phyloP scores from a whole-genome alignment of 2,113 vertebrate genomes.

The Platycercus adscitus region DNA sequence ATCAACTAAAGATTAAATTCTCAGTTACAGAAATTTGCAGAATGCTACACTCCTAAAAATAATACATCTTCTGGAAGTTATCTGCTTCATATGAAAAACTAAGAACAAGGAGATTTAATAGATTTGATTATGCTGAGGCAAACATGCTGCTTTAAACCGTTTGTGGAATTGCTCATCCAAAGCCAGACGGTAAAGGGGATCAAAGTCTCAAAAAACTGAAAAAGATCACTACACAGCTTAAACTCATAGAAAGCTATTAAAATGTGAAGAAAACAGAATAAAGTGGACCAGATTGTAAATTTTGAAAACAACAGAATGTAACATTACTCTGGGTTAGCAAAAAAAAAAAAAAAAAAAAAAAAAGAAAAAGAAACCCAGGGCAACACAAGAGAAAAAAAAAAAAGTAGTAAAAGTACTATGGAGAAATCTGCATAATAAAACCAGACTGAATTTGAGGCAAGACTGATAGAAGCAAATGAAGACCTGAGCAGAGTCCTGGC shows the following conservation, averaged over 20 bases:
- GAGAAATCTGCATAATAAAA: background rate
- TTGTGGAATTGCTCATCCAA: conserved; percentile 1
- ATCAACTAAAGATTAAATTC: background rate
- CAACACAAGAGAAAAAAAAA: rapidly evolving
- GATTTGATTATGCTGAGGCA: background rate
- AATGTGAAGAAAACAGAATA: background rate
- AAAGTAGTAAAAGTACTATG: background rate
- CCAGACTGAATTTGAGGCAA: background rate
- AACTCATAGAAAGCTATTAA: conserved; percentile 19
- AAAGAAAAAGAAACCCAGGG: background rate
- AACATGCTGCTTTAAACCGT: background rate
- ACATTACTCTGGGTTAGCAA: background rate
- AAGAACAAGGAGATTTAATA: background rate
- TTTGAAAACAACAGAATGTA: conserved; percentile 32
- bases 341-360: background rate
- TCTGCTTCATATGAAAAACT: background rate
- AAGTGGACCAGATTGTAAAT: background rate
- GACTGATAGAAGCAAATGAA: background rate
- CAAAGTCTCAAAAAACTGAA: conserved; percentile 35
- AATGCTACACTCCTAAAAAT: background rate
- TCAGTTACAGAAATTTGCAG: background rate
- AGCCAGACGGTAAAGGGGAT: conserved; percentile 42
- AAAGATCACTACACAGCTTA: conserved; percentile 18
- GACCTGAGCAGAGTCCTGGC: background rate
- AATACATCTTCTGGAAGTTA: background rate